Conservation (phyloP, 1,140 invertebrate genomes). For the Drosophila asahinai region DNA sequence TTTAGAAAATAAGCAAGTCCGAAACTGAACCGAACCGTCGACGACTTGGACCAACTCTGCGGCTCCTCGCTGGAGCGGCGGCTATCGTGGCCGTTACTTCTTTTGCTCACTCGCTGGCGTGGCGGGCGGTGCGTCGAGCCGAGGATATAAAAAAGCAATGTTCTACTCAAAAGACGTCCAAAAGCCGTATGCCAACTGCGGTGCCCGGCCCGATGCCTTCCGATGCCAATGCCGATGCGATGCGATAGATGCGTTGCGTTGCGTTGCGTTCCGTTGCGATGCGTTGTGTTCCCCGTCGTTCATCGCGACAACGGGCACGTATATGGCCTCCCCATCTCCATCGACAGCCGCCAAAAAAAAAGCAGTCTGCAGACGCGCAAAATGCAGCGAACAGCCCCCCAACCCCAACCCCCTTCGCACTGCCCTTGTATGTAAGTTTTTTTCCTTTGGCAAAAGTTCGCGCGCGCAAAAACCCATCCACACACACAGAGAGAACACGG, state of each 20-base stretch:
- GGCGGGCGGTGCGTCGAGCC: constrained; percentile 71
- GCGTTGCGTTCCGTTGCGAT: constrained; percentile 37
- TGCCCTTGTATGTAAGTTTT: constrained; percentile 73
- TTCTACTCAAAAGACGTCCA: constrained; percentile 85
- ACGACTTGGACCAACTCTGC: constrained; percentile 79
- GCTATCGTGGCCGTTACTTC: constrained; percentile 55
- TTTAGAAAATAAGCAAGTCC: constrained; percentile 84
- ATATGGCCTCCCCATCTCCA: constrained; percentile 30
- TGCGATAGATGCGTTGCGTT: constrained; percentile 70
- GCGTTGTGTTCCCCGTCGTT: constrained; percentile 72
- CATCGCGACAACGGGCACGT: constrained; percentile 60
- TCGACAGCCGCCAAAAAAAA: constrained; percentile 65
- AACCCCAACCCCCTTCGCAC: not conserved
- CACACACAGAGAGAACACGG: constrained; percentile 16
- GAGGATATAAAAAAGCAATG: constrained; percentile 85
- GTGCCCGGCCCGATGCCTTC: constrained; percentile 72
- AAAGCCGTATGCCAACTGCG: constrained; percentile 85
- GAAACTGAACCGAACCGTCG: constrained; percentile 82
- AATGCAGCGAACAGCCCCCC: constrained; percentile 56
- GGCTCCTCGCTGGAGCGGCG: constrained; percentile 49
- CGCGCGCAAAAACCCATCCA: constrained; percentile 65
- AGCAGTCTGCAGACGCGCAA: constrained; percentile 62
- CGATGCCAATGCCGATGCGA: constrained; percentile 49
- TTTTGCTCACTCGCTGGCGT: constrained; percentile 53
- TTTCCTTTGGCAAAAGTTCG: constrained; percentile 77